Percentiles rank a stretch among this genome's conserved stretches.
Evolutionary conservation across 2,797 vertebrate species (phyloP).

Genomic region (Oceanodroma leucorhoa): DNA sequence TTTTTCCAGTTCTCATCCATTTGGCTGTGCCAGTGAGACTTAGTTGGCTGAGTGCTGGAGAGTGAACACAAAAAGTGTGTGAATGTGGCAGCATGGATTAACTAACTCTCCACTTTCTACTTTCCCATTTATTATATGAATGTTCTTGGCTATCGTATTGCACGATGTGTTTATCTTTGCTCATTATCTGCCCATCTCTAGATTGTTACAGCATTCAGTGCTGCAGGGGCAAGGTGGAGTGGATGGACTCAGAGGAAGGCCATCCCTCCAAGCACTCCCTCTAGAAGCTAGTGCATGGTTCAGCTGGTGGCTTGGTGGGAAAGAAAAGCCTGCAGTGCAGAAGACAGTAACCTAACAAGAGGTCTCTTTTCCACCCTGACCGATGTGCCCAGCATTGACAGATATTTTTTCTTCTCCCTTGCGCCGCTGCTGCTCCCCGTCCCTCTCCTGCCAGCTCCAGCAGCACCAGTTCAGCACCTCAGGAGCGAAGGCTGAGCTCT

Average conservation of each 20-base stretch:
- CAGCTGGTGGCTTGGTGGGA: background rate
- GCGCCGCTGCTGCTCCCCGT: background rate
- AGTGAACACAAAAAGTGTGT: background rate
- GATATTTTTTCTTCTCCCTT: background rate
- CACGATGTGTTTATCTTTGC: rapidly evolving
- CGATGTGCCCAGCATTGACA: rapidly evolving
- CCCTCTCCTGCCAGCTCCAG: background rate
- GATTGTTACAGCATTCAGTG: background rate
- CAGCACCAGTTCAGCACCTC: background rate
- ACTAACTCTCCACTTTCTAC: background rate
- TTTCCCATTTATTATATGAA: rapidly evolving
- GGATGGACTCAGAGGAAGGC: background rate
- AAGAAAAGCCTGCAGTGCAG: background rate
- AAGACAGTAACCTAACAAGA: background rate
- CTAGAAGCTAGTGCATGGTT: background rate
- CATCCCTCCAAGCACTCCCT: background rate
- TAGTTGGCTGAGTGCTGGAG: background rate
- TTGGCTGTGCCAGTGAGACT: background rate
- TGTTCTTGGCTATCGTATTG: background rate
- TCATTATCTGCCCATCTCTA: background rate
- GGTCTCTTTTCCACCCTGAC: background rate
- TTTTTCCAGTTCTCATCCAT: background rate
- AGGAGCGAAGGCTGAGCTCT: background rate
- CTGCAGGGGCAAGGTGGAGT: background rate
- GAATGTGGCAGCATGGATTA: background rate